A percentile compares a stretch with the other conserved stretches of the same genome.
phyloP scores from a whole-genome alignment of 2,888 invertebrate genomes.

The Habroteleia sp. region DNA sequence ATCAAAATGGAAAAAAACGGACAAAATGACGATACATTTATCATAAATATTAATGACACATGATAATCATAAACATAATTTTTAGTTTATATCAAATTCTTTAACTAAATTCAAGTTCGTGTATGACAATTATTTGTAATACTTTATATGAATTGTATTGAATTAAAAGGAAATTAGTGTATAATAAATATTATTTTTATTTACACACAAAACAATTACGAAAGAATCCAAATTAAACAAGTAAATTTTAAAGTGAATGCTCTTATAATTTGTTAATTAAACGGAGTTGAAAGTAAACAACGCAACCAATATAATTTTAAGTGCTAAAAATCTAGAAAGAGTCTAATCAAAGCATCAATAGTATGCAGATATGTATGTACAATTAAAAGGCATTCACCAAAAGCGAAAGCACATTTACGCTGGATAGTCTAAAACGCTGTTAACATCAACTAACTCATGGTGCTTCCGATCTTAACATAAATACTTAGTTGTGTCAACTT shows the following conservation, averaged over 20 bases:
- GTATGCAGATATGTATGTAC: constrained; percentile 47
- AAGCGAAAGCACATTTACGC: constrained; percentile 58
- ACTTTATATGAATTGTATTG: too few relatives aligned
- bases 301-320: constrained; percentile 17
- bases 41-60: too few relatives aligned
- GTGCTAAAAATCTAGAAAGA: constrained; percentile 18
- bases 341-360: constrained; percentile 49
- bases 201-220: too few relatives aligned
- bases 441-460: constrained; percentile 31
- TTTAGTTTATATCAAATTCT: too few relatives aligned
- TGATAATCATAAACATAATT: too few relatives aligned
- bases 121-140: too few relatives aligned
- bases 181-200: too few relatives aligned
- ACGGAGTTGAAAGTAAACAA: constrained; percentile 6
- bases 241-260: constrained; percentile 41
- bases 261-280: constrained; percentile 11
- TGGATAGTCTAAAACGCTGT: constrained; percentile 29
- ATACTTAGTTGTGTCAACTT: constrained; percentile 28
- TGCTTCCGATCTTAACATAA: constrained; percentile 36
- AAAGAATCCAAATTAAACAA: constrained; percentile 24
- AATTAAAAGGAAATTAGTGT: too few relatives aligned
- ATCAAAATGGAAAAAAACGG: too few relatives aligned
- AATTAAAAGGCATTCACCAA: constrained; percentile 57
- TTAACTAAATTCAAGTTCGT: too few relatives aligned
- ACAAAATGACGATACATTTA: too few relatives aligned